Base-by-base conservation (phyloP, 2,888 invertebrate genomes). In the Dermolepida albohirtum region DNA sequence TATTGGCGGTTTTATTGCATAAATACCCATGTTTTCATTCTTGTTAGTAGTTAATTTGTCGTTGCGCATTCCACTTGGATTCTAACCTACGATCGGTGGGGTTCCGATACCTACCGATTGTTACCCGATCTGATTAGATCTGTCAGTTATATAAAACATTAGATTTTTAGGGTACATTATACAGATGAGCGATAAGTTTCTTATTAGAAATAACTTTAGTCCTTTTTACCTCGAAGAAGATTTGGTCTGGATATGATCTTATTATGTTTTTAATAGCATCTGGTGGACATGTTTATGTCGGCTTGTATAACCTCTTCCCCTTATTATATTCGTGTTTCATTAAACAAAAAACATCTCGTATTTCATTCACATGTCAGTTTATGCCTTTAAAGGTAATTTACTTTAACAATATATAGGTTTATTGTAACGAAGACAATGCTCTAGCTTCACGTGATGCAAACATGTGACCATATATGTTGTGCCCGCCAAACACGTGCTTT, bases 11-110 rank as follows among this genome's bases (percentile, higher is more conserved):
- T 44, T 67, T 62, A 29, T 44, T 43, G 59, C 14, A 49, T 14
- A 34, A 43, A 54, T 62, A 52, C 52, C 59, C 47, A 71, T 71
- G 71, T 71, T 71, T 71, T 71, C 67, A 59, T 68, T 67, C 65
- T 51, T 55, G 71, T 52, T 71, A 71, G 71, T 71, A 71, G 55
- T 44, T 16, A 44, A 47, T 40, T 63, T 49, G 63, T 39, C 44
- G 44, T 51, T 67, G 71, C 71, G 69, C 69, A 71, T 54, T 64
- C 43, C 59, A 62, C 44, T 69, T 62, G 49, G 59, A 62, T 69
- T 66, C 59, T 55, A 50, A 66, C 59, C 55, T 50, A 34, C 49
- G 40, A 7, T 59, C 66, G 66, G 59, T 11, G 49, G 47, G 47
- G 59, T 62, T 34, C 41, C 66, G 66, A 59, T 29, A 41, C 14